Conservation (phyloP, 53 echinoderm and acorn worm species). For the Echinometra lucunter region DNA sequence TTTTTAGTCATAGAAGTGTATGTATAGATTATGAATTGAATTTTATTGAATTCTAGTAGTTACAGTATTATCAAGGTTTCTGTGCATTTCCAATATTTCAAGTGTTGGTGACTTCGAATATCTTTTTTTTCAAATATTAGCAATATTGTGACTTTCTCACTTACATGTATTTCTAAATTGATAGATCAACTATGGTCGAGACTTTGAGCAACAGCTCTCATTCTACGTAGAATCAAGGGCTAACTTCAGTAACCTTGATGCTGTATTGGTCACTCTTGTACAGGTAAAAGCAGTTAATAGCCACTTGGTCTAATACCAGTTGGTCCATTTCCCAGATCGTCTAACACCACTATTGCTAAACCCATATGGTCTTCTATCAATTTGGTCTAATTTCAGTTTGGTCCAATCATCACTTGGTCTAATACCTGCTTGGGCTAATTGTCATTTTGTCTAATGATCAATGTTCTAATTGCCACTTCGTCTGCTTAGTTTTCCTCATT, state of each 20-base stretch:
- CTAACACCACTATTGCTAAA: too few species aligned
- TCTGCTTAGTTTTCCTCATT: too few species aligned
- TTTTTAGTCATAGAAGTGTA: neutral
- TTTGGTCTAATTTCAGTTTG: too few species aligned
- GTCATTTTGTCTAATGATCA: too few species aligned
- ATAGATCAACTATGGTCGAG: conserved; percentile 95
- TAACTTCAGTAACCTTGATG: conserved; percentile 93
- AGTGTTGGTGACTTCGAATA: neutral
- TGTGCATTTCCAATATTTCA: neutral
- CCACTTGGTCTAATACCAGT: too few species aligned
- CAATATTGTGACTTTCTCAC: too few species aligned
- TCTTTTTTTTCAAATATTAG: neutral
- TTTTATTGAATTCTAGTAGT: too few species aligned
- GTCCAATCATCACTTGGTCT: too few species aligned
- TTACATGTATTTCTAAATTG: neutral
- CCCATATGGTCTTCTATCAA: too few species aligned
- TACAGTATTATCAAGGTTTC: neutral
- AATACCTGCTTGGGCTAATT: too few species aligned
- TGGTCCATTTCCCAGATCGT: too few species aligned
- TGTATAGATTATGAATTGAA: neutral
- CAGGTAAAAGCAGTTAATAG: conserved; percentile 81
- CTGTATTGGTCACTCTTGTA: conserved; percentile 88
- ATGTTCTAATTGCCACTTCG: too few species aligned
- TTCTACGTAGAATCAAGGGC: conserved; percentile 95
- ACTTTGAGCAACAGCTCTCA: conserved; percentile 94